Conservation (phyloP, 1,140 invertebrate species). For the Ditylenchus dipsaci region DNA sequence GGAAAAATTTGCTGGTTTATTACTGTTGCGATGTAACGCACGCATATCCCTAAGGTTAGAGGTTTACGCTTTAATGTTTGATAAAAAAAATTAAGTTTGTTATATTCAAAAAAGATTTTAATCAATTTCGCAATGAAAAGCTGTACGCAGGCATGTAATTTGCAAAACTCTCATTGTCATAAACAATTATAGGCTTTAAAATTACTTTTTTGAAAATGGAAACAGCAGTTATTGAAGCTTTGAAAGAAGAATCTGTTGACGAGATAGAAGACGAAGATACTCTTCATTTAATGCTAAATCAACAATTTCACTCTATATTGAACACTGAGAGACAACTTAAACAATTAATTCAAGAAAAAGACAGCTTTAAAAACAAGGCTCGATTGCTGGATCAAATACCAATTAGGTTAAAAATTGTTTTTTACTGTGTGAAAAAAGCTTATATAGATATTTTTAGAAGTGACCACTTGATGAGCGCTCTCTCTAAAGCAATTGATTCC, state of each 20-base stretch:
- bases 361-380: constrained; percentile 4
- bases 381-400: not conserved
- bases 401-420: not conserved
- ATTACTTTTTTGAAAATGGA: not conserved
- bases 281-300: constrained; percentile 3
- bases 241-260: not conserved
- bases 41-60: too few relatives aligned
- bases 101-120: too few relatives aligned
- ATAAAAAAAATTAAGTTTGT: too few relatives aligned
- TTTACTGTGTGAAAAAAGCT: not conserved
- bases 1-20: too few relatives aligned
- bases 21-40: too few relatives aligned
- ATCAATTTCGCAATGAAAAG: too few relatives aligned
- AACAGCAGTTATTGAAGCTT: not conserved
- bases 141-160: too few relatives aligned
- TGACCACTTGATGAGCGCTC: not conserved
- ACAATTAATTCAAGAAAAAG: constrained; percentile 2
- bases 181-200: not conserved
- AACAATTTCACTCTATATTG: constrained; percentile 8
- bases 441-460: not conserved
- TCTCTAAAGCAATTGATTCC: not conserved
- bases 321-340: constrained; percentile 10
- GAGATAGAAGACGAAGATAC: not conserved
- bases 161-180: too few relatives aligned
- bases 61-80: too few relatives aligned